A percentile compares a stretch with the other conserved stretches of the same genome.
Conservation (phyloP, 2,888 invertebrate genomes). For the Plutella xylostella region DNA sequence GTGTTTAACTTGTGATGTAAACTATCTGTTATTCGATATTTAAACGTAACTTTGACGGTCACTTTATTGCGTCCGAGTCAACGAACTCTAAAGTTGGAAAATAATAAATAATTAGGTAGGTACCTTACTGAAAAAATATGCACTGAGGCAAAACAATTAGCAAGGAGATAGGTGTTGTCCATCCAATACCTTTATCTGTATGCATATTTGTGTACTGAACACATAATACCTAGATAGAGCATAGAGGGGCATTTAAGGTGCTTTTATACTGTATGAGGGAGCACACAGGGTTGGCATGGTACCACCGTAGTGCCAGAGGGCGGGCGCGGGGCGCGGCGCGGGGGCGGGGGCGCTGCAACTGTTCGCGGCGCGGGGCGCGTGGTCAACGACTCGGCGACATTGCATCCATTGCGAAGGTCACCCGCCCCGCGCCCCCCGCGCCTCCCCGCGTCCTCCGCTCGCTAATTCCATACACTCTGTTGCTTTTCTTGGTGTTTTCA, state of each 20-base stretch:
- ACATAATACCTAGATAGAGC: too few relatives aligned
- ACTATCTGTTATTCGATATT: neutral
- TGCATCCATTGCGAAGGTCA: conserved; percentile 67
- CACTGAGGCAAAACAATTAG: too few relatives aligned
- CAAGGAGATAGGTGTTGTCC: too few relatives aligned
- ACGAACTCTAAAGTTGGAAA: too few relatives aligned
- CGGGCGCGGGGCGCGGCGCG: conserved; percentile 29
- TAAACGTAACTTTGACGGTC: conserved; percentile 4
- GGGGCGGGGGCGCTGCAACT: conserved; percentile 35
- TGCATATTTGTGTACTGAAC: too few relatives aligned
- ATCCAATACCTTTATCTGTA: too few relatives aligned
- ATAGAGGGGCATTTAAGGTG: too few relatives aligned
- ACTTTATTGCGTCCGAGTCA: neutral
- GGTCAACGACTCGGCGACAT: conserved; percentile 69
- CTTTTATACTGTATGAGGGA: too few relatives aligned
- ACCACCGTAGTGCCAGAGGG: conserved; percentile 9
- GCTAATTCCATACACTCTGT: conserved; percentile 31
- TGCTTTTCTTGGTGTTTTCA: too few relatives aligned
- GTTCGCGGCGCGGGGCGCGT: conserved; percentile 36
- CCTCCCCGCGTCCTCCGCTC: conserved; percentile 26
- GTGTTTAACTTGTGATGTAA: conserved; percentile 11
- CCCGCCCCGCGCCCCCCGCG: conserved; percentile 29
- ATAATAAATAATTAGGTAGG: too few relatives aligned
- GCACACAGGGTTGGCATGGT: neutral
- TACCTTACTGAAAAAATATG: too few relatives aligned